Conservation (phyloP, 2,113 vertebrate species). For the Spea bombifrons region DNA sequence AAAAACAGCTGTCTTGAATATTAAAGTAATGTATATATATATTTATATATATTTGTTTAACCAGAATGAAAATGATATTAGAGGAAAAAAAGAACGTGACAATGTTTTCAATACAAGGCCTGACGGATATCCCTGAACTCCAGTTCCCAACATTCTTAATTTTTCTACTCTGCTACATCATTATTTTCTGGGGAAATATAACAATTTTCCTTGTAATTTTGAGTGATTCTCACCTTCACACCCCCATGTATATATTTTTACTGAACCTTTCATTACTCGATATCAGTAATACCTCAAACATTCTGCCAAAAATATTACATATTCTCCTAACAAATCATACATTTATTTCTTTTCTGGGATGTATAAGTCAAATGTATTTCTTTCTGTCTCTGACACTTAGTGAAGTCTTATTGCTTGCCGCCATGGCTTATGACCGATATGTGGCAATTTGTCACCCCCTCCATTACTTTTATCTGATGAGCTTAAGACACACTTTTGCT, state of each 20-base stretch:
- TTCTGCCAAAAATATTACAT: constrained; percentile 17
- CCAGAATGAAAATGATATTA: no score
- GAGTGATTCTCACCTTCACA: background rate
- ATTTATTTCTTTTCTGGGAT: background rate
- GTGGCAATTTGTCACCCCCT: constrained; percentile 26
- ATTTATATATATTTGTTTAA: no score
- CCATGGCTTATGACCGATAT: constrained; percentile 32
- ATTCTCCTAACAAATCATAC: constrained; percentile 1
- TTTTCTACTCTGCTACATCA: background rate
- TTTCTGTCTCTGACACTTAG: background rate
- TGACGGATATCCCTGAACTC: constrained; percentile 16
- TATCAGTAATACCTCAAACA: constrained; percentile 16
- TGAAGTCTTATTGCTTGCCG: constrained; percentile 4
- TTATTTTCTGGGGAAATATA: background rate
- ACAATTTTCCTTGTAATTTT: background rate
- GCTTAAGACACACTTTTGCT: background rate
- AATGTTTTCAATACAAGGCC: constrained; percentile 48
- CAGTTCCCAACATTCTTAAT: constrained; percentile 16
- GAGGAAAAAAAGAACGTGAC: background rate
- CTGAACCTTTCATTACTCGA: constrained; percentile 21
- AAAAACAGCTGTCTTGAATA: no score
- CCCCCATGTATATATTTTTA: constrained; percentile 26
- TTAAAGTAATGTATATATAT: no score
- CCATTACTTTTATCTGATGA: background rate
- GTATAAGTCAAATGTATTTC: constrained; percentile 13